These are phyloP conservation scores for Megalops cyprinoides DNA, from an alignment of 2,797 vertebrate genomes.

Conservation along the genomic window DNA sequence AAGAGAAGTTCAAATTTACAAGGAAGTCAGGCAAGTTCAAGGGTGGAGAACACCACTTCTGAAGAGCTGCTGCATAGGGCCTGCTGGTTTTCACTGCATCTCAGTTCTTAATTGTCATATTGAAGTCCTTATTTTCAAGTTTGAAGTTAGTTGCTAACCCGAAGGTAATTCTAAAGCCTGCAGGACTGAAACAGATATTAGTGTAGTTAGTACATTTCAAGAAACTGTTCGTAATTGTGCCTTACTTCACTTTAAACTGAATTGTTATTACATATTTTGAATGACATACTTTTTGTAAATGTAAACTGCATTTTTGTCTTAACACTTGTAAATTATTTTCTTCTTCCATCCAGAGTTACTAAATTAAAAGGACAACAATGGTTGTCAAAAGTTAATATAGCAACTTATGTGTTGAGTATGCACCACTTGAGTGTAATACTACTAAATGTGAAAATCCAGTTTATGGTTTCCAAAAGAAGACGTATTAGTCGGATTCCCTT, in stretches of 20 bases:
- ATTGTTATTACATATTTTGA: too few relatives aligned
- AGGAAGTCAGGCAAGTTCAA: background rate
- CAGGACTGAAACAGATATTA: background rate
- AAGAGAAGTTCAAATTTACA: background rate
- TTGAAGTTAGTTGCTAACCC: background rate
- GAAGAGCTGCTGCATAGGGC: background rate
- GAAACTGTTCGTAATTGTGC: background rate
- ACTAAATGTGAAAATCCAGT: background rate
- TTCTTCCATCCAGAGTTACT: too few relatives aligned
- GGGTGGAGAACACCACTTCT: background rate
- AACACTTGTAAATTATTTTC: too few relatives aligned
- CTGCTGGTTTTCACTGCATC: background rate
- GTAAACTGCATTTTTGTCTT: too few relatives aligned
- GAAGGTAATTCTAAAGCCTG: background rate
- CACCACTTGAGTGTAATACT: background rate
- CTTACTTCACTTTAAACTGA: conserved; percentile 5
- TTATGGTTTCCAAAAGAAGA: background rate
- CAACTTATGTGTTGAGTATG: background rate
- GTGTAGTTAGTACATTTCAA: background rate
- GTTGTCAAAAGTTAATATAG: background rate
- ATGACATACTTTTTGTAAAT: background rate
- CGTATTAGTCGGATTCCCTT: too few relatives aligned
- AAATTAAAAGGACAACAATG: too few relatives aligned
- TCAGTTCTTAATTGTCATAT: background rate
- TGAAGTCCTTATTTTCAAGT: background rate